These are phyloP conservation scores for human (Homo sapiens) DNA, from an alignment of 2,113 vertebrate species.

Conservation along the genomic window DNA sequence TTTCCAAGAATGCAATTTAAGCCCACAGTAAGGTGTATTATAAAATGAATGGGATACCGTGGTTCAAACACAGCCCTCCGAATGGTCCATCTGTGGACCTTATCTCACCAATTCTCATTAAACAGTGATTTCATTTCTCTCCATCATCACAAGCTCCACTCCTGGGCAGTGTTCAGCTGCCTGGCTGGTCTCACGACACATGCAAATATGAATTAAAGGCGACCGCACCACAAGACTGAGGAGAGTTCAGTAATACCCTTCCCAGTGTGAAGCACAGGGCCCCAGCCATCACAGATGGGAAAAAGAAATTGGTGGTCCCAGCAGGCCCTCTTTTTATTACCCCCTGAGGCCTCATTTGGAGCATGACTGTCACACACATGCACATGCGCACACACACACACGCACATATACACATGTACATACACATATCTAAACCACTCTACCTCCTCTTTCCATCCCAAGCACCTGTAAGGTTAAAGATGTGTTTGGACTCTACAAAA, in stretches of 20 bases:
- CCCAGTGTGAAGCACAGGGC: constrained; percentile 31
- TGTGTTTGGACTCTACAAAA: background rate
- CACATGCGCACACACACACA: fast-evolving
- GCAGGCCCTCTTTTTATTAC: constrained; percentile 58
- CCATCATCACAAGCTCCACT: constrained; percentile 61
- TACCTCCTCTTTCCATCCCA: background rate
- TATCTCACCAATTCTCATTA: constrained; percentile 73
- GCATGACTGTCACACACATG: background rate
- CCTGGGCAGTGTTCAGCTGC: constrained; percentile 63
- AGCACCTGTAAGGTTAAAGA: background rate
- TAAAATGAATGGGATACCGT: constrained; percentile 64
- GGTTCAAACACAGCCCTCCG: constrained; percentile 51
- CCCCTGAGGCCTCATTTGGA: constrained; percentile 42
- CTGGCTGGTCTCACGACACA: constrained; percentile 62
- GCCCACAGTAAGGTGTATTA: constrained; percentile 74
- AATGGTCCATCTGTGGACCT: constrained; percentile 73
- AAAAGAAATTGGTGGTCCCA: constrained; percentile 68
- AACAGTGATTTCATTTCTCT: constrained; percentile 73
- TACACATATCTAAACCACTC: background rate
- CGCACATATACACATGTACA: fast-evolving
- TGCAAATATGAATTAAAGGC: constrained; percentile 72
- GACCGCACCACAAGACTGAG: background rate
- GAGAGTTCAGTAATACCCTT: constrained; percentile 18
- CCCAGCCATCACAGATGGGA: constrained; percentile 50
- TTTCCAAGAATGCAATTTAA: constrained; percentile 79